Evolutionary conservation across 2,888 invertebrate genomes (phyloP), one percentile per base, ranked within the genome.

Genomic region (Lithophane semibrunnea): DNA sequence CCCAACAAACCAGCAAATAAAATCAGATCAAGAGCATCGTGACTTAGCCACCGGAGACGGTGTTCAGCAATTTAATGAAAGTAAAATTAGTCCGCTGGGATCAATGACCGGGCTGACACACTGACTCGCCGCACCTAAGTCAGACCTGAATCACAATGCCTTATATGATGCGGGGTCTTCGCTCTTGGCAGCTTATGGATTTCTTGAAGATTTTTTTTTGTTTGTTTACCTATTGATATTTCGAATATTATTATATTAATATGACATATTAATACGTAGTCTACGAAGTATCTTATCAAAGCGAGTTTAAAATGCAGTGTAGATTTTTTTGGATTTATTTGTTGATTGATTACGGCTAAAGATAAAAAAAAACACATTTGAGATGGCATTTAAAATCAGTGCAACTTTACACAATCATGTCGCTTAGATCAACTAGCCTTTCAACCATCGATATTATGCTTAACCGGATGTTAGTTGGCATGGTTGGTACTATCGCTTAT

Each of bases 101-200:
- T 91, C 96, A 95, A 93, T 90, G 95, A 94, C 95, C 96, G 90
- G 86, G 71, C 90, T 95, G 95, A 94, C 96, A 96, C 93, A 96
- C 92, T 95, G 94, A 94, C 95, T 94, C 91, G 90, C 67, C 79
- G 81, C 83, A 74, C 81, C 86, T 85, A 58, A 80, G 72, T 78
- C 44, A 73, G 80, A 69, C 82, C 81, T 87, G 82, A 77, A 80
- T 87, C 76, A 85, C 80, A 83, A 75, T 73, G 69, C 79, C 80
- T 79, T 85, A 74, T 82, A 79, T 44, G 85, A 63, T 58, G 76
- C 64, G 66, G 44, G 82, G 75, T 66, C 70, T 77, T 63, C 58
- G 66, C 64, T 75, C 73, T 69, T 68, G 18, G 54, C 42, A 29
- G 47, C 10, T 21, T 47, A 67, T 66, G 66, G 82, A 60, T 78